Evolutionary conservation across 2,113 vertebrate species (phyloP).

Genomic region (Brachyhypopomus gauderio): DNA sequence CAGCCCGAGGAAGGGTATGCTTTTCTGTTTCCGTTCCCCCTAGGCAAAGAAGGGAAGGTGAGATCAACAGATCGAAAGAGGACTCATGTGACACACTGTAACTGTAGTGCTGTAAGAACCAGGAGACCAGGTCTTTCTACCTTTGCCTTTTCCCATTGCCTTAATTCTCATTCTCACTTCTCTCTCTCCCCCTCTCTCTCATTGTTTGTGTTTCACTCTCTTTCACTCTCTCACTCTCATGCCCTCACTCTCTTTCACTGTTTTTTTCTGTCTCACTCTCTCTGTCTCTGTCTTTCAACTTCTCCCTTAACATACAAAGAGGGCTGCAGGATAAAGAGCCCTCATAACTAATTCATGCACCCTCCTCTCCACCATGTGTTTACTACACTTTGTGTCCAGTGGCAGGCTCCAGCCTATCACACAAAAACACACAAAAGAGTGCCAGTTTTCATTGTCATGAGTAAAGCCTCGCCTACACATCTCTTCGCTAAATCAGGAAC

Average conservation of each 20-base stretch:
- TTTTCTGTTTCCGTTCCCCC: conserved; percentile 12
- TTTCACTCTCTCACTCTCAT: conserved; percentile 3
- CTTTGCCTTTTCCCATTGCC: no score
- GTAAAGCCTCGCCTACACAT: conserved; percentile 23
- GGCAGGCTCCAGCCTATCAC: conserved; percentile 14
- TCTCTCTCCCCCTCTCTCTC: no score
- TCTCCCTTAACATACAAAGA: conserved; percentile 40
- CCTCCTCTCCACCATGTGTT: conserved; percentile 27
- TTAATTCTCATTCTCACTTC: no score
- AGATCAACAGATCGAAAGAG: background rate
- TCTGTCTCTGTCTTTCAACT: conserved; percentile 10
- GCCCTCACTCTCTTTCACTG: background rate
- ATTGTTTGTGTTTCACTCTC: background rate
- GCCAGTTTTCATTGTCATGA: conserved; percentile 32
- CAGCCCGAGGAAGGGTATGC: background rate
- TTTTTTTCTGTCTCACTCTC: conserved; percentile 2
- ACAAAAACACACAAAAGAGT: conserved; percentile 34
- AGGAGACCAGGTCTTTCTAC: background rate
- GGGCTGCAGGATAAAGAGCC: conserved; percentile 29
- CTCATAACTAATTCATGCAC: conserved; percentile 52
- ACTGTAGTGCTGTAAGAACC: conserved; percentile 5
- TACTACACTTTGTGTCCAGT: conserved; percentile 32
- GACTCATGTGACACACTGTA: background rate
- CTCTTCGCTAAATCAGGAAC: conserved; percentile 25
- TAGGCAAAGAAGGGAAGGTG: conserved; percentile 14